Conservation (phyloP, 23 tunicate species). For the Trididemnum clinides region DNA sequence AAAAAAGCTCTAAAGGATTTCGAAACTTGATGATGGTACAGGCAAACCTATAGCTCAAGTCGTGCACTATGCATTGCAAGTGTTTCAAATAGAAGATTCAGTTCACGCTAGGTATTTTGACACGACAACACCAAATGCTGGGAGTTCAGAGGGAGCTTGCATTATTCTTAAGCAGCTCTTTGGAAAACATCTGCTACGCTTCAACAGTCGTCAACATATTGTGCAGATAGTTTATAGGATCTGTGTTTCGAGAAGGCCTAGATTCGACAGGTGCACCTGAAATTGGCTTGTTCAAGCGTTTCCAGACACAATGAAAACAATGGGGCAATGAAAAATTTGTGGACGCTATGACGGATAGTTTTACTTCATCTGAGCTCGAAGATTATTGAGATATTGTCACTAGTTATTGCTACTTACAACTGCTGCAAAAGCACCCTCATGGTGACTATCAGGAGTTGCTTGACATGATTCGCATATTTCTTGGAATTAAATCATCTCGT, state of each 20-base stretch:
- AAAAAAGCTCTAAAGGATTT: background rate
- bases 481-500: background rate
- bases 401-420: background rate
- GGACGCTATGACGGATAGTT: background rate
- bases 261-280: background rate
- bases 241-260: background rate
- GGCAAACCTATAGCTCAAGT: background rate
- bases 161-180: background rate
- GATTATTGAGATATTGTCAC: background rate
- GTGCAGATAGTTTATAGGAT: background rate
- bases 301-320: background rate
- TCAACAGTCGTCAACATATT: background rate
- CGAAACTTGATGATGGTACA: background rate
- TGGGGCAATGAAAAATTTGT: background rate
- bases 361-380: background rate
- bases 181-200: background rate
- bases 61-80: background rate
- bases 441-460: background rate
- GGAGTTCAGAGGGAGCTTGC: background rate
- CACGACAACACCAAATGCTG: background rate
- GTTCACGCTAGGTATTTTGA: background rate
- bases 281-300: slow-evolving; percentile 1
- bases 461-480: background rate
- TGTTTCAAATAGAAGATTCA: background rate
- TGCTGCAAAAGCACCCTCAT: background rate